Base-by-base conservation (phyloP, 2,888 invertebrate genomes). In the Acrobasis repandana region DNA sequence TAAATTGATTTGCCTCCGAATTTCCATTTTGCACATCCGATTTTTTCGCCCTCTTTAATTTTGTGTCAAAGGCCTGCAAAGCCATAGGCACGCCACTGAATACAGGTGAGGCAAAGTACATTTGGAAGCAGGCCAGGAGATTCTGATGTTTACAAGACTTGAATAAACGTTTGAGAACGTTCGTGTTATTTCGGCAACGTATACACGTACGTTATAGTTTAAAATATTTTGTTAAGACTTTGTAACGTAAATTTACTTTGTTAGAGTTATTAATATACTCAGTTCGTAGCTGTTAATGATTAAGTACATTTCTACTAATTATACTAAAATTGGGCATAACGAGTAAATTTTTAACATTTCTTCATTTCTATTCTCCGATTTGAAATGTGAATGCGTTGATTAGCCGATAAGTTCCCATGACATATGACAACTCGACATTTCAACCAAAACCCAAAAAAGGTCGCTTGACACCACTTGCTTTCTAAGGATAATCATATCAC, bases 51-150 rank as follows among this genome's bases (percentile, higher is more conserved):
- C 36, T 36, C n/a, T 43, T 43, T 43, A 14, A 14, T 43, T 43
- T 43, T 3, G 11, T 14, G 14, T 14, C 11, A 38, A 38, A 38
- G 4, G n/a, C 38, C 38, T 6, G 10, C 14, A 10, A 38, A 6
- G 4, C 43, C n/a, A n/a, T n/a, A 43, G 43, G n/a, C n/a, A 56
- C 51, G 49, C 46, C 56, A 59, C 56, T 33, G 59, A 63, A 57
- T 52, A 58, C 43, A 61, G 43, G 34, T 56, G 56, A 51, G 61
- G 61, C 61, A 67, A 66, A 65, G 56, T 67, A 65, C 61, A 65
- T 62, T 64, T 62, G 68, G 68, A 61, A 56, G 28, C 15, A n/a
- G 46, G 61, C 68, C 67, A 69, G 47, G 18, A 51, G 63, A 28
- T 28, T 28, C 28, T 28, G 28, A 61, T 60, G 63, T 60, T 61